phyloP scores from a whole-genome alignment of 2,113 vertebrate genomes.

The Bombycilla garrulus region DNA sequence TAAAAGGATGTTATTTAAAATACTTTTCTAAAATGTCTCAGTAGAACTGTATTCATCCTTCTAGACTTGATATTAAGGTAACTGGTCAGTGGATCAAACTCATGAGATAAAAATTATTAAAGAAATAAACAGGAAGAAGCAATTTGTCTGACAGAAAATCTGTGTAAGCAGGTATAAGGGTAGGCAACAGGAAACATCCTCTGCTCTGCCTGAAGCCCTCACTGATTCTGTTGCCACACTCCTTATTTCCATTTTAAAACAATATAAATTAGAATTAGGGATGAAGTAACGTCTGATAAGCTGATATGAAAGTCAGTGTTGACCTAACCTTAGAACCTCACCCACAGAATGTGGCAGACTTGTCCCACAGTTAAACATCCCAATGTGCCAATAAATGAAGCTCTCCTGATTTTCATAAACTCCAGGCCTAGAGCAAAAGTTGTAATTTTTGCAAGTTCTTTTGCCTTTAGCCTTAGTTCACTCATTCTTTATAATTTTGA shows the following conservation, averaged over 20 bases:
- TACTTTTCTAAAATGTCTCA: neutral
- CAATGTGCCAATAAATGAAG: neutral
- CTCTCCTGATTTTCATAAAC: neutral
- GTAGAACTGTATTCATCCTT: neutral
- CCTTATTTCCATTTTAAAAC: neutral
- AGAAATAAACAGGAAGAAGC: neutral
- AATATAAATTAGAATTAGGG: neutral
- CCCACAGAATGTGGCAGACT: rapidly evolving
- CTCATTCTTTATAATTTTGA: neutral
- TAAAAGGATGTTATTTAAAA: neutral
- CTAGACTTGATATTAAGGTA: neutral
- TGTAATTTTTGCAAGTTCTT: neutral
- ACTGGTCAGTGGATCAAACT: neutral
- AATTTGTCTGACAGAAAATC: neutral
- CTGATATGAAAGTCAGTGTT: neutral
- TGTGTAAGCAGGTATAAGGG: neutral
- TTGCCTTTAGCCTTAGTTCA: neutral
- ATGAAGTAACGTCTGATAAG: neutral
- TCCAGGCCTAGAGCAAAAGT: neutral
- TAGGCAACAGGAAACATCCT: neutral
- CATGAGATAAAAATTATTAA: neutral
- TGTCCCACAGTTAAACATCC: neutral
- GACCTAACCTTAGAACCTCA: neutral
- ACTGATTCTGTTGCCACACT: neutral
- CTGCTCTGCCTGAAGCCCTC: neutral